Evolutionary conservation across 2,888 invertebrate genomes (phyloP).

Genomic region (Junonia oenone): DNA sequence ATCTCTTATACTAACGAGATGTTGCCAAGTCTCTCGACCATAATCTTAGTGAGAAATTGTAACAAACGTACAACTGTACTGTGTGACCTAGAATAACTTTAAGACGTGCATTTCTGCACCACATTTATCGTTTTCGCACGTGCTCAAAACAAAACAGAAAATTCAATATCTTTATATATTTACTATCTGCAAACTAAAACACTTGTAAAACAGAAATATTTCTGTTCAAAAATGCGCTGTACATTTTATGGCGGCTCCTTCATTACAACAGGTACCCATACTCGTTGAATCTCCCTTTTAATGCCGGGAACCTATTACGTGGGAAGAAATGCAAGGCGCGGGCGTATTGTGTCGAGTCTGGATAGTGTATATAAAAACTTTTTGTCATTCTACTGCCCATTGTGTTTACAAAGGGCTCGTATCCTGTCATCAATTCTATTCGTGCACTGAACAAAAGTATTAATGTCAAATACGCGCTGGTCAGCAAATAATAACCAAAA

Average conservation of each 20-base stretch:
- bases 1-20: conserved; percentile 2
- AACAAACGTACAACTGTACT: conserved; percentile 1
- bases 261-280: conserved; percentile 26
- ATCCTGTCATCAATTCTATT: conserved; percentile 61
- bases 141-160: background rate
- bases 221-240: conserved; percentile 6
- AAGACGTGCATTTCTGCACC: background rate
- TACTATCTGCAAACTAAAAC: background rate
- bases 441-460: conserved; percentile 23
- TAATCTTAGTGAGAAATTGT: background rate
- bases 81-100: conserved; percentile 1
- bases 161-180: background rate
- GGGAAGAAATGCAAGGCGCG: conserved; percentile 62
- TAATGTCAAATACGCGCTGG: background rate
- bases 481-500: background rate
- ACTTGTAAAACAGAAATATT: conserved; percentile 2
- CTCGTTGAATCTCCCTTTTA: conserved; percentile 27
- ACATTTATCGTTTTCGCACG: background rate
- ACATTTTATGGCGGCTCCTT: conserved; percentile 20
- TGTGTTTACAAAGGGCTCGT: conserved; percentile 64
- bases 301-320: conserved; percentile 40
- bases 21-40: background rate
- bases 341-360: conserved; percentile 60
- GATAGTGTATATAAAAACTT: conserved; percentile 54
- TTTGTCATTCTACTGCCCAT: conserved; percentile 69